These are phyloP conservation scores for Sebastes schlegelii DNA, from an alignment of 2,113 vertebrate genomes.

Conservation along the genomic window DNA sequence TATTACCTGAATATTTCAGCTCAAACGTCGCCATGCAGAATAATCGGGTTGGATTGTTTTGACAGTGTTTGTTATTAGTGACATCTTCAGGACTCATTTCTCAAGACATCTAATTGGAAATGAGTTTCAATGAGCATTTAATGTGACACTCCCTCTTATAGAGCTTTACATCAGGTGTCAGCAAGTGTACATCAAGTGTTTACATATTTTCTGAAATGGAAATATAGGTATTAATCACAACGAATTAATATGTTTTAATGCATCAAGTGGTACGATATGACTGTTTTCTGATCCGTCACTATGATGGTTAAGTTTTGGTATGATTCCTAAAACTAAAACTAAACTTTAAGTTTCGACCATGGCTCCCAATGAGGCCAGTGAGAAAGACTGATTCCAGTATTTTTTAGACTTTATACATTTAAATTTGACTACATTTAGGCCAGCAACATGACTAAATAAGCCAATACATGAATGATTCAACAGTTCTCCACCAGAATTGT, in stretches of 20 bases:
- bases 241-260: neutral
- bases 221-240: neutral
- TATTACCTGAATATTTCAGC: conserved; percentile 46
- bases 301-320: too few relatives aligned
- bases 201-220: neutral
- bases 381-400: neutral
- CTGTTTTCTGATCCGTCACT: neutral
- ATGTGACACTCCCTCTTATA: neutral
- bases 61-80: conserved; percentile 16
- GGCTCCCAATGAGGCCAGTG: too few relatives aligned
- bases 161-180: neutral
- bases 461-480: neutral
- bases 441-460: neutral
- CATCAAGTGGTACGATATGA: neutral
- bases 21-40: conserved; percentile 13
- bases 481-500: neutral
- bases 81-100: conserved; percentile 1
- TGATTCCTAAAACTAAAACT: too few relatives aligned
- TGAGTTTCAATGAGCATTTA: neutral
- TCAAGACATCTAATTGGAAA: neutral
- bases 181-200: neutral
- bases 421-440: neutral
- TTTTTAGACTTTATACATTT: neutral
- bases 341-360: too few relatives aligned
- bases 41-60: conserved; percentile 38